Base-by-base conservation (phyloP, 2,888 invertebrate species). In the Notodonta dromedarius region DNA sequence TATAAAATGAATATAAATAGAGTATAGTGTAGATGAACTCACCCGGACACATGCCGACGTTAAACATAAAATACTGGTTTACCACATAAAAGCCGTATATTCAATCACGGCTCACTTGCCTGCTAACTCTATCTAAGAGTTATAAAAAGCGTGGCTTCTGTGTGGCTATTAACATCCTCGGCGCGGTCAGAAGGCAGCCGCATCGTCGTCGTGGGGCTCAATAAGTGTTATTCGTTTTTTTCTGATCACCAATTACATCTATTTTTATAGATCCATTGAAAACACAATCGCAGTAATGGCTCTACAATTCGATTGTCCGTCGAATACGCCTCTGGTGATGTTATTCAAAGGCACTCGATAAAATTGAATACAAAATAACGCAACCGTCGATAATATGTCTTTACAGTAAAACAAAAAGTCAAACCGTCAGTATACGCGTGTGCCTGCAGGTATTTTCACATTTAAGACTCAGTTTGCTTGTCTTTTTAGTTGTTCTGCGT, bases 241-340 rank as follows among this genome's bases (percentile, higher is more conserved):
- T 83, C 79, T 79, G 81, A 78, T 82, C 75, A 83, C 84, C 86
- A 90, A 89, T 90, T 89, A 89, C 85, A 82, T 83, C 79, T 86
- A 85, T 86, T 88, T 88, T 85, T 85, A 87, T 85, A 83, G 82
- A 76, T 80, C 85, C 76, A 87, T 89, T 89, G 84, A 85, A 86
- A 84, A 85, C 77, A 84, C 84, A 86, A 86, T 86, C 84, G 79
- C 80, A 81, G 80, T 86, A 87, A 85, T 85, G 77, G 82, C 82
- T 84, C 74, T 70, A 85, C 84, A 84, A 86, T 86, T 82, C 80
- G 83, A 87, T 88, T 88, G 83, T 84, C 66, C 68, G 78, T 71
- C 71, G 75, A 73, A 74, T 80, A 74, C 81, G 79, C 82, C 77
- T 81, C 78, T 72, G 76, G 79, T 80, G 76, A 81, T 78, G 74